A percentile compares a stretch with the other conserved stretches of the same genome.
Evolutionary conservation across 2,113 vertebrate genomes (phyloP).

Genomic region (Oreochromis tanganicae): DNA sequence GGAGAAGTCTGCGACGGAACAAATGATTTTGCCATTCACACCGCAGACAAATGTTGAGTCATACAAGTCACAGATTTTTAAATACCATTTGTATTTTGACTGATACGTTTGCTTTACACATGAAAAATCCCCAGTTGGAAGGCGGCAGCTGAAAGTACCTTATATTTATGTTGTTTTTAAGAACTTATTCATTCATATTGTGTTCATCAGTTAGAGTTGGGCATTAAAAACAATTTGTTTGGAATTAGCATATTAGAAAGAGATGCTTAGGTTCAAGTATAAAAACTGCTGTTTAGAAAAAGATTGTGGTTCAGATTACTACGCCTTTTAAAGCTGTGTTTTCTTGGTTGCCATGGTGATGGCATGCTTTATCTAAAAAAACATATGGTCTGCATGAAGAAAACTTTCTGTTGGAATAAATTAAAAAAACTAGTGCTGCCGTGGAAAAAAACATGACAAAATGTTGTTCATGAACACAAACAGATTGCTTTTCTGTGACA

Average conservation of each 20-base stretch:
- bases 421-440: background rate
- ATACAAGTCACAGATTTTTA: background rate
- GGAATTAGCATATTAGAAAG: background rate
- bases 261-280: background rate
- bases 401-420: background rate
- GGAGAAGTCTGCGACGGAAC: background rate
- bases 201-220: background rate
- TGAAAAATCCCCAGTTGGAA: background rate
- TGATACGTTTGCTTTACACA: background rate
- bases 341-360: background rate
- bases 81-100: background rate
- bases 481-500: background rate
- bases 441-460: background rate
- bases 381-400: background rate
- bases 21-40: background rate
- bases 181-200: background rate
- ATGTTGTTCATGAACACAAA: background rate
- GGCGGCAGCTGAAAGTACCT: background rate
- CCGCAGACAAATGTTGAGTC: background rate
- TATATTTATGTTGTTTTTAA: background rate
- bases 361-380: background rate
- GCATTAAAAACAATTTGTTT: background rate
- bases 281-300: background rate
- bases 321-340: background rate
- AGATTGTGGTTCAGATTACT: background rate